Base-by-base conservation (phyloP, 1,140 invertebrate species). In the Paramacrobiotus metropolitanus region DNA sequence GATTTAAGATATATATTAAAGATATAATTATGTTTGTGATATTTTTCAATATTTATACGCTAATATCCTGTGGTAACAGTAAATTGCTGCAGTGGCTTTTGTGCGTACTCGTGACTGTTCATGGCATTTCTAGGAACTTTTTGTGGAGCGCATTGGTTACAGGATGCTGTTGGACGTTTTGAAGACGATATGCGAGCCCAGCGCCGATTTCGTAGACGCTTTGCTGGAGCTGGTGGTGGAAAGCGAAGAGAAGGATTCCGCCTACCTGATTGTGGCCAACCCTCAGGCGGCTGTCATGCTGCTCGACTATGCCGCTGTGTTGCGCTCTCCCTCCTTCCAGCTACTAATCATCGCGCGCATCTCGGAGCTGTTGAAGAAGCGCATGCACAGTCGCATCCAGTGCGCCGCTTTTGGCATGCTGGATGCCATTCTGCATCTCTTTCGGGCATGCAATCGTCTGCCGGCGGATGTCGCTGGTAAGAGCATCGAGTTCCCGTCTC, bases 381-480 rank as follows among this genome's bases (percentile, higher is more conserved):
- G 66, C 20, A 65, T 68, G 44, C 66, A 67, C 62, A 72, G 70
- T 64, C 67, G 67, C 30, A 71, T 71, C 66, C 67, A 66, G n/a
- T 70, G 69, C 60, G 70, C 70, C 64, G 66, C 63, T 2, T 66
- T 66, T 29, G 68, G 69, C 21, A 70, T 72, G 70, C 67, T 72
- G 21, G 30, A 62, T 4, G 65, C 65, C 21, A 65, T 70, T 21
- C 48, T 71, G 59, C 29, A 45, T 3, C 65, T 69, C 20, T 44
- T 70, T 20, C 61, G 62, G 2, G 29, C 66, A 45, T 64, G 67
- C 31, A 66, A 65, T 48, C 66, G 70, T 60, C 67, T 71, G 20
- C 64, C 67, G 48, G 31, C 62, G 4, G 66, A 65, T 44, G 68
- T 70, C 60, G 66, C 71, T 24, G 66, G 71, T 72, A 62, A 65